phyloP scores from a whole-genome alignment of 2,888 invertebrate genomes.

The Pogonocherus hispidulus region DNA sequence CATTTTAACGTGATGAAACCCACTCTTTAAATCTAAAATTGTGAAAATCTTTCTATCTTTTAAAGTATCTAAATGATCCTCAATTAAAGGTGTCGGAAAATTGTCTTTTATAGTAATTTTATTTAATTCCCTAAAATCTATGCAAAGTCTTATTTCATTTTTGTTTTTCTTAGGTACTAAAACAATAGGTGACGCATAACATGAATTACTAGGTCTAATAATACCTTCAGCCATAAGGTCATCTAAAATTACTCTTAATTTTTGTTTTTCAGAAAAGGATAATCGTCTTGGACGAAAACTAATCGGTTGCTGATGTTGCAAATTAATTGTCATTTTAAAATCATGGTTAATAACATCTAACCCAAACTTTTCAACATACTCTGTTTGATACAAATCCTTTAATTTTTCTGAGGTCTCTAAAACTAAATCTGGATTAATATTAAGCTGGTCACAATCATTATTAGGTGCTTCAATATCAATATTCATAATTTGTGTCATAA shows the following conservation, averaged over 20 bases:
- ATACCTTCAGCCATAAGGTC: conserved; percentile 13
- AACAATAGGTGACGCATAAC: no score
- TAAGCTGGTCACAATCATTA: background rate
- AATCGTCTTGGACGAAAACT: conserved; percentile 11
- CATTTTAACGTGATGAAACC: conserved; percentile 12
- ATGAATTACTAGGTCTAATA: no score
- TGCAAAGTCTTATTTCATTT: no score
- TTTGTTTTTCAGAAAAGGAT: conserved; percentile 19
- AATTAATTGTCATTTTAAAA: background rate
- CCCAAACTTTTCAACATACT: conserved; percentile 1
- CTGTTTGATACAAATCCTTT: no score
- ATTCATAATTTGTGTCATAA: no score
- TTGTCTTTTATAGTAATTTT: conserved; percentile 28
- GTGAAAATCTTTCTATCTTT: conserved; percentile 37
- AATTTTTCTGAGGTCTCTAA: background rate
- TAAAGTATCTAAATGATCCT: no score
- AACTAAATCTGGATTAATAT: background rate
- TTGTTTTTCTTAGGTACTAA: no score
- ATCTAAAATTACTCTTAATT: conserved; percentile 28
- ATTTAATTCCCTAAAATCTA: conserved; percentile 36
- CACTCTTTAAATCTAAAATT: conserved; percentile 28
- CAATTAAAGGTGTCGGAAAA: no score
- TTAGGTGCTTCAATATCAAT: no score
- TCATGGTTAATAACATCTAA: background rate
- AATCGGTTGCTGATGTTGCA: conserved; percentile 3